Evolutionary conservation across 2,113 vertebrate genomes (phyloP).

Genomic region (Brienomyrus brachyistius): DNA sequence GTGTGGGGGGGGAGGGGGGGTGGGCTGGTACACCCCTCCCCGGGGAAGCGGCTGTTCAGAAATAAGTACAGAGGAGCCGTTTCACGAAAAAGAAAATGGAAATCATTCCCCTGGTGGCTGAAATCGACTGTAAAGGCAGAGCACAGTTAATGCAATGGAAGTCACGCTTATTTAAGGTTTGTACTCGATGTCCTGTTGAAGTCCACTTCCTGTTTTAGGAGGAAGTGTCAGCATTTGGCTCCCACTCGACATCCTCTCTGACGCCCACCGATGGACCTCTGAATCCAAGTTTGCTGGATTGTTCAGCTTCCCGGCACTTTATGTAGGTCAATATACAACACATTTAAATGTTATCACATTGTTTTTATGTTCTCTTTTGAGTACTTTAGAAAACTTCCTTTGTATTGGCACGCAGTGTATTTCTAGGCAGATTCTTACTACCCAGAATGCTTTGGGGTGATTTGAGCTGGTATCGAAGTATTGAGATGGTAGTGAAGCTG

Average conservation of each 20-base stretch:
- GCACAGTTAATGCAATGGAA: neutral
- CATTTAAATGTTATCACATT: neutral
- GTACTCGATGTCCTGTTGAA: neutral
- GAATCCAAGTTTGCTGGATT: neutral
- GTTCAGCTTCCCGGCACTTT: neutral
- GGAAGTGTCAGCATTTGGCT: neutral
- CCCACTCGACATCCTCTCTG: neutral
- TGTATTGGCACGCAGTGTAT: neutral
- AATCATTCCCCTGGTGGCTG: neutral
- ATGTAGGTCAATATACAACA: neutral
- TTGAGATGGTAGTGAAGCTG: neutral
- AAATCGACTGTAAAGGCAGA: neutral
- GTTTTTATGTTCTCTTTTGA: neutral
- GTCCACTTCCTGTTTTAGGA: neutral
- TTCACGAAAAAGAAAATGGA: neutral
- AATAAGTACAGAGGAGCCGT: neutral
- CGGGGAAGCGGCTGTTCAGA: neutral
- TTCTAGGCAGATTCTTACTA: neutral
- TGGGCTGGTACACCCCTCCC: neutral
- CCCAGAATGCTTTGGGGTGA: neutral
- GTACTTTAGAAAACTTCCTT: neutral
- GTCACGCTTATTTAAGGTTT: neutral
- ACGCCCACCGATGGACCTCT: neutral
- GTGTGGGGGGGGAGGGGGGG: too few relatives aligned
- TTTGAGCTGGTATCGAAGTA: neutral